A percentile compares a stretch with the other conserved stretches of the same genome.
Conservation (phyloP, 2,888 invertebrate species). For the Cephus nigrinus region DNA sequence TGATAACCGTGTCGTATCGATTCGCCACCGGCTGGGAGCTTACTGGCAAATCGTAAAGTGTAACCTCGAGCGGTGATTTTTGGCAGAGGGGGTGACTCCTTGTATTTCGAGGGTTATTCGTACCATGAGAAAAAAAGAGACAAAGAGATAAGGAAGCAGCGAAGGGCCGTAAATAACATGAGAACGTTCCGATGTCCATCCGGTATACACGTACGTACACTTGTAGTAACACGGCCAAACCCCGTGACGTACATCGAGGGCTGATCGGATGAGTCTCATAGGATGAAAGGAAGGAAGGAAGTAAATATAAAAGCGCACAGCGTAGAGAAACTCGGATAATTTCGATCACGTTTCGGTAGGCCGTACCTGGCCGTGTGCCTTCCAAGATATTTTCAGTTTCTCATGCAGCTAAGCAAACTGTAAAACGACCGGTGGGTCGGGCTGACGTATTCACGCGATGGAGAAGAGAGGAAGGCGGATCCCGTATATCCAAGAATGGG, state of each 20-base stretch:
- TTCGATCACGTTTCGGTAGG: conserved; percentile 35
- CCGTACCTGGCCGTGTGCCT: conserved; percentile 18
- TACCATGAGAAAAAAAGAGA: background rate
- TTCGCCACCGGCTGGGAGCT: conserved; percentile 5
- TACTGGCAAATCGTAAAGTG: conserved; percentile 6
- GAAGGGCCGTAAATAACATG: background rate
- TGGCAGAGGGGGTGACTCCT: background rate
- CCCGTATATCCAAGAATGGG: background rate
- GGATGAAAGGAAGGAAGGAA: background rate
- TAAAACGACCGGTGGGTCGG: conserved; percentile 29
- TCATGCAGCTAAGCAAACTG: conserved; percentile 26
- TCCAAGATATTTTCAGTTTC: background rate
- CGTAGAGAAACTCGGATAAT: background rate
- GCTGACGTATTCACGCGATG: conserved; percentile 31
- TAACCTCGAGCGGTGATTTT: background rate
- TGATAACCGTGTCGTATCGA: conserved; percentile 37
- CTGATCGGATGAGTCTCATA: background rate
- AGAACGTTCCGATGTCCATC: background rate
- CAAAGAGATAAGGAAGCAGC: background rate
- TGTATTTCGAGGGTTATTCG: background rate
- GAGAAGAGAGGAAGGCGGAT: conserved; percentile 17
- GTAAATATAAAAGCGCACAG: no score
- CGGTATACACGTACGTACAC: background rate
- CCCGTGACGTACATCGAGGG: background rate
- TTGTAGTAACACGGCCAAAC: background rate